These are phyloP conservation scores for Ochropacha duplaris DNA, from an alignment of 2,888 invertebrate genomes.

Conservation along the genomic window DNA sequence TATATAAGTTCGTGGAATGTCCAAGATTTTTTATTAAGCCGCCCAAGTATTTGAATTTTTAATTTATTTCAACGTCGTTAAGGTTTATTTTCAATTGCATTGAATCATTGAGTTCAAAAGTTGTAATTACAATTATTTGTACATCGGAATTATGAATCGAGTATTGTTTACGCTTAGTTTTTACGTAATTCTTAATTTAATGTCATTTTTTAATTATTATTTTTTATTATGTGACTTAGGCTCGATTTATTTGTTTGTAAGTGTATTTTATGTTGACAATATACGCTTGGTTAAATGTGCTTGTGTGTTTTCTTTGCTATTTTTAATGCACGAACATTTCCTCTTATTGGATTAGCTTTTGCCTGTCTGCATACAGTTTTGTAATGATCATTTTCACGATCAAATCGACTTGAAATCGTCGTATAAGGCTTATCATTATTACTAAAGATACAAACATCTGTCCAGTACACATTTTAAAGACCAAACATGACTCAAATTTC, in stretches of 20 bases:
- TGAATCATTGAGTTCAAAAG: slow-evolving; percentile 3
- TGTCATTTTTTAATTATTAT: slow-evolving; percentile 28
- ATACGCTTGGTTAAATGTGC: slow-evolving; percentile 74
- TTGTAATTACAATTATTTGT: not conserved
- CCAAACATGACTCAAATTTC: too few species aligned
- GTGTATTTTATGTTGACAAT: slow-evolving; percentile 73
- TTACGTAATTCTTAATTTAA: slow-evolving; percentile 18
- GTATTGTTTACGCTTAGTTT: slow-evolving; percentile 22
- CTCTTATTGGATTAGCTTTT: slow-evolving; percentile 7
- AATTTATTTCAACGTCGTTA: not conserved
- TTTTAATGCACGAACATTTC: slow-evolving; percentile 14
- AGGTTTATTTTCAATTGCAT: slow-evolving; percentile 3
- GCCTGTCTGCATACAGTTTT: too few species aligned
- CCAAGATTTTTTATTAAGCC: too few species aligned
- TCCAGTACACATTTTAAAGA: too few species aligned
- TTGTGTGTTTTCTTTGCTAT: slow-evolving; percentile 53
- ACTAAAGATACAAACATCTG: too few species aligned
- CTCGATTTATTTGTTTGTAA: slow-evolving; percentile 68
- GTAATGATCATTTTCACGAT: too few species aligned
- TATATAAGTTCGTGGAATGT: not conserved
- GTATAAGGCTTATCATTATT: too few species aligned
- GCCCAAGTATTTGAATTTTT: not conserved
- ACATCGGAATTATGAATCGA: slow-evolving; percentile 1
- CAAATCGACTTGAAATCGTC: too few species aligned
- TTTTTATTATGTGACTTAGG: slow-evolving; percentile 35